phyloP scores from a whole-genome alignment of 2,888 invertebrate genomes.

The Temnothorax ravouxi region DNA sequence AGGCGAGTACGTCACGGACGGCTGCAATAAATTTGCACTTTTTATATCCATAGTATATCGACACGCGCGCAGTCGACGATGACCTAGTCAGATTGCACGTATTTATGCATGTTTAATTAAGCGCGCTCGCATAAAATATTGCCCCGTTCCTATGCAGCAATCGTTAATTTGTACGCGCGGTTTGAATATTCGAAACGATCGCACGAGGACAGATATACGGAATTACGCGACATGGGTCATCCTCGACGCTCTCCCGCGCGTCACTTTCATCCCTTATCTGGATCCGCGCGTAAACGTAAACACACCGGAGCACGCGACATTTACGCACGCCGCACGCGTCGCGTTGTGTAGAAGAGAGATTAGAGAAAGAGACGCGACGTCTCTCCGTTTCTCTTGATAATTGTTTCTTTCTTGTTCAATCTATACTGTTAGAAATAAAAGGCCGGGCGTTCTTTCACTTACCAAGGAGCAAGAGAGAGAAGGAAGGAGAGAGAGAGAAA shows the following conservation, averaged over 20 bases:
- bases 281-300: neutral
- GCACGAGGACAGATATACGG: neutral
- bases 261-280: neutral
- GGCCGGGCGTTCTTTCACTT: neutral
- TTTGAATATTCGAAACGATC: neutral
- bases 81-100: constrained; percentile 22
- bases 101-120: constrained; percentile 44
- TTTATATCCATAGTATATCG: constrained; percentile 3
- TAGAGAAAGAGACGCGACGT: constrained; percentile 37
- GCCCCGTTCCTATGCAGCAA: neutral
- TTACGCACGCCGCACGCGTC: neutral
- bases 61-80: constrained; percentile 6
- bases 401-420: neutral
- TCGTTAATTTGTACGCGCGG: too few species aligned
- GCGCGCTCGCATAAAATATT: neutral
- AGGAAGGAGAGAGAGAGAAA: constrained; percentile 33
- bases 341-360: neutral
- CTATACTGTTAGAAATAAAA: constrained; percentile 4
- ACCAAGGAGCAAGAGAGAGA: neutral
- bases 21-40: constrained; percentile 36
- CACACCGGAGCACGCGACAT: neutral
- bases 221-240: neutral
- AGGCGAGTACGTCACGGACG: neutral
- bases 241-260: neutral
- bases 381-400: neutral